Evolutionary conservation across 2,113 vertebrate species (phyloP), one percentile per base, ranked within the genome.

Genomic region (Dasyprocta punctata): DNA sequence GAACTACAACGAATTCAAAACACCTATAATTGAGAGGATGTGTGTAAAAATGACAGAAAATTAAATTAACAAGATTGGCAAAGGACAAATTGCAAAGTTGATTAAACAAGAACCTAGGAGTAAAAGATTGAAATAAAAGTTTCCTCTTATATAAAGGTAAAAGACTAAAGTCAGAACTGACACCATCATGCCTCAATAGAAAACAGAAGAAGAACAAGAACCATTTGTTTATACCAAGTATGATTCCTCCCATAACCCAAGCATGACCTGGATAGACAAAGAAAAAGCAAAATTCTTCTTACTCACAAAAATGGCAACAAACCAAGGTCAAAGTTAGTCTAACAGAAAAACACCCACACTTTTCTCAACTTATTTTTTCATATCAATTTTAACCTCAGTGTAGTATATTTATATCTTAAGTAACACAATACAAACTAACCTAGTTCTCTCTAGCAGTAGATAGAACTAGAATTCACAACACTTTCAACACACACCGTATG

Each of bases 81-180:
- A 92, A 97, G 92, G 90, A 44, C 90, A 97, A 97, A 85, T 71
- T 84, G 58, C 92, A 94, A 97, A 96, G 61, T 81, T 95, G 92
- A 96, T 97, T 97, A 97, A 97, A 71, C 52, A 58, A 91, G 61
- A 97, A 89, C 12, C 83, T 92, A 92, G 86, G 75, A 71, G 54
- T 71, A 81, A 94, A 61, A 49, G 19, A 75, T 95, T 80, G 49
- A 96, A 97, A 97, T 83, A 58, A 82, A 88, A 96, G 47, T 38
- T 94, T 93, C 90, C 33, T 95, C 47, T 87, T 71, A 20, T 28
- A 41, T 71, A 96, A 87, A 10, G 14, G 81, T 58, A 73, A 95
- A 88, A 88, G 69, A 85, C 71, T 63, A 19, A 90, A 96, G 96
- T 97, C 52, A 82, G 44, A 92, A 86, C 20, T 96, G 96, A 56